Evolutionary conservation across 2,113 vertebrate species (phyloP).

Genomic region (Chaetodon auriga): DNA sequence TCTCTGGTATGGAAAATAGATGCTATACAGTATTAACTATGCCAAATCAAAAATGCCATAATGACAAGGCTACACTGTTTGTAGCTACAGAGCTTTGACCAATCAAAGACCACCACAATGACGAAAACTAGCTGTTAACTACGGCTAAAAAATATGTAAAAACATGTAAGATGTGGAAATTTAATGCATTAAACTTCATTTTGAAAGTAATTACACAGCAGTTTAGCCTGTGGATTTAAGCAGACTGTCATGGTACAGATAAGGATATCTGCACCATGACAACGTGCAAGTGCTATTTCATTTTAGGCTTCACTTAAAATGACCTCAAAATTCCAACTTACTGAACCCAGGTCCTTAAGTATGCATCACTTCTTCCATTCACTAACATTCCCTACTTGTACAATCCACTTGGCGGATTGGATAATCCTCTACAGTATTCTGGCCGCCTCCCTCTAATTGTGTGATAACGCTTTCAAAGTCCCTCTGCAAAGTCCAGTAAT

Average conservation of each 20-base stretch:
- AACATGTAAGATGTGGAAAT: not conserved
- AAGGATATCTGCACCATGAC: not conserved
- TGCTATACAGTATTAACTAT: not conserved
- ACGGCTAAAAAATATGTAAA: not conserved
- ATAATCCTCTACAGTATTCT: constrained; percentile 18
- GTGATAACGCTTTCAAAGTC: not conserved
- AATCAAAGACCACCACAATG: too few species aligned
- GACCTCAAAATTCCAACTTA: constrained; percentile 1
- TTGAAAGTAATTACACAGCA: not conserved
- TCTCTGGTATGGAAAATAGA: constrained; percentile 2
- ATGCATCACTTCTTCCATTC: not conserved
- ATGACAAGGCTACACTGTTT: not conserved
- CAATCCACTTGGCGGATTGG: constrained; percentile 22
- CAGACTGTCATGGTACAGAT: not conserved
- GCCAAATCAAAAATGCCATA: not conserved
- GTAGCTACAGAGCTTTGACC: not conserved
- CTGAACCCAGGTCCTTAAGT: not conserved
- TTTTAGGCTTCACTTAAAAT: constrained; percentile 1
- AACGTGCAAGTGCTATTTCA: not conserved
- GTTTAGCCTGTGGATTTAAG: not conserved
- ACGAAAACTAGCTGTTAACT: not conserved
- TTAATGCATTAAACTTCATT: constrained; percentile 1
- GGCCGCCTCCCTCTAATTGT: not conserved
- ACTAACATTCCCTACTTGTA: constrained; percentile 4
- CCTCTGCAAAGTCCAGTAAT: constrained; percentile 17